Percentiles rank a stretch among this genome's conserved stretches.
phyloP scores from a whole-genome alignment of 2,888 invertebrate genomes.

The Ephialtes manifestator region DNA sequence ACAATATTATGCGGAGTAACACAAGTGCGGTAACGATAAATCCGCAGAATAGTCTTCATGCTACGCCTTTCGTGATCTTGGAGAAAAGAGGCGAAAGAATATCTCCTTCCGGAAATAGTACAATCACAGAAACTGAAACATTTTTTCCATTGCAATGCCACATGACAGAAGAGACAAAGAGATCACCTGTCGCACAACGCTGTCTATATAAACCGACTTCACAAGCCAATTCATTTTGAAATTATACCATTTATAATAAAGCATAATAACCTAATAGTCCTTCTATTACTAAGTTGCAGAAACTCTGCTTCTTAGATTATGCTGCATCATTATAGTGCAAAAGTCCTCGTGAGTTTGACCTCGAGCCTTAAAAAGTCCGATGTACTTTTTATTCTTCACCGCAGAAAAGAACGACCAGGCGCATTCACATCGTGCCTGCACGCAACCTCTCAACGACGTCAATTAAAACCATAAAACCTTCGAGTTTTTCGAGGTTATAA shows the following conservation, averaged over 20 bases:
- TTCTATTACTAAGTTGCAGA: too few relatives aligned
- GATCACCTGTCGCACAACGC: background rate
- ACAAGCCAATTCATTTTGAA: background rate
- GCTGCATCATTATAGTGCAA: background rate
- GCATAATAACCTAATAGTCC: background rate
- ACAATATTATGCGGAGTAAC: conserved; percentile 2
- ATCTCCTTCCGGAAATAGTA: background rate
- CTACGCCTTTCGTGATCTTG: background rate
- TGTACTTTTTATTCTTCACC: conserved; percentile 12
- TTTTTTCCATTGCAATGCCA: background rate
- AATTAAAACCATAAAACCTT: conserved; percentile 41
- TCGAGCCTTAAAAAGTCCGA: conserved; percentile 32
- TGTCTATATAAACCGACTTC: background rate
- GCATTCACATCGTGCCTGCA: conserved; percentile 35
- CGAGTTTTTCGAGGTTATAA: conserved; percentile 49
- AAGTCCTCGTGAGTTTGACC: background rate
- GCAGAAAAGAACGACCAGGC: conserved; percentile 6
- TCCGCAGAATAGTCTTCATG: background rate
- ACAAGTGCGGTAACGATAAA: conserved; percentile 24
- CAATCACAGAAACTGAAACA: background rate
- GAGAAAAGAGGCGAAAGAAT: background rate
- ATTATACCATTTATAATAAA: background rate
- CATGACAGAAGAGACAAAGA: background rate
- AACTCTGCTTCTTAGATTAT: background rate
- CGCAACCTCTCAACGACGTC: conserved; percentile 43